Evolutionary conservation across 2,888 invertebrate genomes (phyloP), one percentile per base, ranked within the genome.

Genomic region (Dryobota labecula): DNA sequence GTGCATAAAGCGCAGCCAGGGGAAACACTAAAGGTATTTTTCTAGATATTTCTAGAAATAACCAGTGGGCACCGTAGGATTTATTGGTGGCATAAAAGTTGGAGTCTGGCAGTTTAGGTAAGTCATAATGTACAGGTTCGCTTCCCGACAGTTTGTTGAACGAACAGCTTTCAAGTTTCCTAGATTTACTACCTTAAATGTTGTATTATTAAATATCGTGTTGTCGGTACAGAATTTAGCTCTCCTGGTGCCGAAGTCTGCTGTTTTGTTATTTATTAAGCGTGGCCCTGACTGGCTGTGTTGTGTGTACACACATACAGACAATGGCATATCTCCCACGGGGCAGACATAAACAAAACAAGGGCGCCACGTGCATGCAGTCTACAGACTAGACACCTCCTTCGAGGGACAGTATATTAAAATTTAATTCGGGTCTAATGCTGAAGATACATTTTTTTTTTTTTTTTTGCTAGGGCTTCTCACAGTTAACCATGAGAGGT

Each of bases 21-120:
- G 81, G 76, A 80, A 77, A 75, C 76, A 81, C 78, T 83, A 78
- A 83, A 84, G 82, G 82, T 78, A 86, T 87, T 89, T 90, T 86
- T 90, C 89, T 87, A 87, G 89, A 86, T 86, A 88, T 90, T 89
- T 89, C 89, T 81, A 84, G 86, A 87, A 87, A 86, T 85, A 86
- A 83, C 85, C 71, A 78, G 73, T 81, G 75, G 79, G 63, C 71
- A 71, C 75, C 75, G 84, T 86, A 85, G 85, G 89, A 94, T 93
- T 94, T 94, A 94, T 93, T 88, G 88, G 84, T 83, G 87, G 87
- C 90, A 90, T 92, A 92, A 93, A 93, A 94, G 92, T 93, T 91
- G 87, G 88, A 88, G 90, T 89, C 85, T 83, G 86, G 86, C 84
- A 88, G 90, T 91, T 90, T 82, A 82, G 88, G 90, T 88, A 87